Evolutionary conservation across 2,888 invertebrate genomes (phyloP), one percentile per base, ranked within the genome.

Genomic region (Seira musarum): DNA sequence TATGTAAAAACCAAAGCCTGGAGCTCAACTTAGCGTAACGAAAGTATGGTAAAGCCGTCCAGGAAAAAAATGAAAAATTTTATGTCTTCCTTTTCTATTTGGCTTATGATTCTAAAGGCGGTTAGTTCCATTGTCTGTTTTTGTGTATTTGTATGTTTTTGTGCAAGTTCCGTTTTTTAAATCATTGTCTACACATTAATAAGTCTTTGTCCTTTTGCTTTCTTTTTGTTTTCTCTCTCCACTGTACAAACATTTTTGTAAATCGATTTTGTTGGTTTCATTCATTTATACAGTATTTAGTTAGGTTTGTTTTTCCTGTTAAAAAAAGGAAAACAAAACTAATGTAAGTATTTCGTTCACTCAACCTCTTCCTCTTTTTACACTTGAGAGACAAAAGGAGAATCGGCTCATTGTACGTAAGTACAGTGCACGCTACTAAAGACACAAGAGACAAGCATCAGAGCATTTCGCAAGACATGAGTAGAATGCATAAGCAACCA

Each of bases 401-500:
- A 40, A 13, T 40, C 40, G 40, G 40, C 40, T 13, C 40, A 40
- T 13, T n/a, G n/a, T n/a, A n/a, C n/a, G n/a, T n/a, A n/a, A n/a
- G n/a, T n/a, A n/a, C n/a, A n/a, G n/a, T 40, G 40, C 40, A 40
- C 40, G 40, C 40, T 40, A 40, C 6, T 8, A 40, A 40, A 40
- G 40, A 40, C 40, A 40, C 40, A 40, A 40, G n/a, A 40, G 40
- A 40, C 40, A 40, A 40, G 40, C 40, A 40, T 40, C 40, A 40
- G 40, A 40, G 6, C 40, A 40, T 40, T 40, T 40, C 40, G 6
- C 40, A 40, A 40, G 40, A 40, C 40, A 8, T 40, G 40, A 8
- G 40, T 13, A 40, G 40, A 40, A 40, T 46, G 46, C 61, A 67
- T 61, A 77, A 70, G 57, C 65, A 76, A 8, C 66, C 40, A 53